phyloP scores from a whole-genome alignment of 2,113 vertebrate species.

The Oxyura jamaicensis region DNA sequence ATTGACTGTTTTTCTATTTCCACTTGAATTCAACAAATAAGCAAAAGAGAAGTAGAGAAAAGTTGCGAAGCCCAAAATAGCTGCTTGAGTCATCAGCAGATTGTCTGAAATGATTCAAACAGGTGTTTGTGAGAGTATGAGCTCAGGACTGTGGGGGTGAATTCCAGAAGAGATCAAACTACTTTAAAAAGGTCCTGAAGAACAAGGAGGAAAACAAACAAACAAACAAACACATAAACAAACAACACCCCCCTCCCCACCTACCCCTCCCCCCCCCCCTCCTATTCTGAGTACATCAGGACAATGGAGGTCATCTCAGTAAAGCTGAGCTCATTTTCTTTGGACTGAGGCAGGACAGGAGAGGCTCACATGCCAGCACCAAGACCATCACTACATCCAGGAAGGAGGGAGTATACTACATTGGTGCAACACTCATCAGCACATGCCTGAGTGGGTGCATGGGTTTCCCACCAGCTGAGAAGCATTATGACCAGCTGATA shows the following conservation, averaged over 20 bases:
- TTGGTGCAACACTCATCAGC: background rate
- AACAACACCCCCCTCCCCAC: too few species aligned
- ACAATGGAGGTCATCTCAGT: background rate
- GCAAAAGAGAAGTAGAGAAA: background rate
- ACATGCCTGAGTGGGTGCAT: accelerated
- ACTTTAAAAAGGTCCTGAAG: background rate
- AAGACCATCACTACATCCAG: background rate
- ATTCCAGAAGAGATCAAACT: background rate
- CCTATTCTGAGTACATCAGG: background rate
- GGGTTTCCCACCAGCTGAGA: background rate
- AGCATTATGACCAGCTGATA: background rate
- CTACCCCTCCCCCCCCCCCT: too few species aligned
- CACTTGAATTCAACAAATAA: slow-evolving; percentile 27
- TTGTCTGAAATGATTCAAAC: slow-evolving; percentile 48
- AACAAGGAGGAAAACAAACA: background rate
- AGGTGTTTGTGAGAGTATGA: slow-evolving; percentile 28
- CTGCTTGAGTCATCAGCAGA: slow-evolving; percentile 57
- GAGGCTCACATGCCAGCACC: background rate
- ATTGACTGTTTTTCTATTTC: slow-evolving; percentile 4
- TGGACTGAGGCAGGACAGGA: background rate
- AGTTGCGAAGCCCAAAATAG: slow-evolving; percentile 41
- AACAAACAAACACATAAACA: background rate
- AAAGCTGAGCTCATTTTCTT: background rate
- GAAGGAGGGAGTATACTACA: background rate
- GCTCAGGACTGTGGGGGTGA: background rate